Evolutionary conservation across 1,140 invertebrate species (phyloP), one percentile per base, ranked within the genome.

Genomic region (Trichonephila clavata): DNA sequence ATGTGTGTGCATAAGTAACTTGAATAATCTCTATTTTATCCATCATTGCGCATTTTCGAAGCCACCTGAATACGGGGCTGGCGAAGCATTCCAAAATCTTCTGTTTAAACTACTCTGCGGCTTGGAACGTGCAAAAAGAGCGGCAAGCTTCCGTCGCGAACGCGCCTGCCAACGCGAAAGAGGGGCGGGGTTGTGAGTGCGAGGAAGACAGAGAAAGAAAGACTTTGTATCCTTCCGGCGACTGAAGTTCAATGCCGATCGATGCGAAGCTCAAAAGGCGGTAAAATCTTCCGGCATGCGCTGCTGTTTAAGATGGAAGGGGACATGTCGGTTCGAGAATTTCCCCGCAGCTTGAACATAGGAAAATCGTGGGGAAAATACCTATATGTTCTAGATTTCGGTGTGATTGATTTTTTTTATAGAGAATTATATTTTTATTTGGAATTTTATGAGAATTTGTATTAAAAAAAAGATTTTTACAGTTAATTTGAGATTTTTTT

Each of bases 211-310:
- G 32, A n/a, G 24, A 24, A 32, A 39, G 50, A 84, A 20, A 77
- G 32, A 77, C 39, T 89, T 71, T 89, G 86, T 89, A 89, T 89
- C 86, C 86, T 89, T 89, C 86, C 86, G 86, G 63, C 8, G 24
- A 32, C 65, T 89, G 63, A 89, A 89, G 86, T 71, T 89, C 86
- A 88, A 43, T 88, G 86, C 60, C 86, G 86, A 89, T 89, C 86
- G 63, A 89, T 89, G 57, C n/a, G 27, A 60, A 77, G 71, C 27
- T 77, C 24, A 39, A 77, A 77, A 77, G 71, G 71, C 71, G 71
- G 71, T 16, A 77, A 77, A 77, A 77, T 77, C 71, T 77, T 27
- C 18, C 32, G 71, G 27, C 27, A 68, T 24, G 24, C 65, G 65
- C 8, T 16, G 3, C 13, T 27, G 50, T 24, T 27, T 24, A 24